These are phyloP conservation scores for Furnarius figulus DNA, from an alignment of 2,113 vertebrate species.

Conservation along the genomic window DNA sequence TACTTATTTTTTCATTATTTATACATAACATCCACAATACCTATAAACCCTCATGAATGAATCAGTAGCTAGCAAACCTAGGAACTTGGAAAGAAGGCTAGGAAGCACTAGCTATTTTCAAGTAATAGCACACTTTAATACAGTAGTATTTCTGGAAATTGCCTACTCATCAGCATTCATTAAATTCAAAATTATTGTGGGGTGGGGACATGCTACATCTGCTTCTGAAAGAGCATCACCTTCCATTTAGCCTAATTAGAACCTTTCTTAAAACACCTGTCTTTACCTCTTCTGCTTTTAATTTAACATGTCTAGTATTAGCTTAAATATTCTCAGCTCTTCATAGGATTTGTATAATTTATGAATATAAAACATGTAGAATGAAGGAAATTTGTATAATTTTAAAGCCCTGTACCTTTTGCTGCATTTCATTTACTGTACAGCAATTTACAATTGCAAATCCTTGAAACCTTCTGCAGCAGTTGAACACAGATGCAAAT, in stretches of 20 bases:
- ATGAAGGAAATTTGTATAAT: not conserved
- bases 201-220: not conserved
- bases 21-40: not conserved
- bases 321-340: not conserved
- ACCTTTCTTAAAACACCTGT: not conserved
- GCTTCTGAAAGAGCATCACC: not conserved
- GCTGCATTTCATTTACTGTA: not conserved
- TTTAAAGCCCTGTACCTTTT: not conserved
- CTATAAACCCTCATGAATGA: not conserved
- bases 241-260: not conserved
- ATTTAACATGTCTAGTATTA: not conserved
- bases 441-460: not conserved
- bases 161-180: not conserved
- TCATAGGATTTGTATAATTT: not conserved
- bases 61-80: not conserved
- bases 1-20: not conserved
- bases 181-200: not conserved
- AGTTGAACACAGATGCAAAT: not conserved
- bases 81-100: not conserved
- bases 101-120: not conserved
- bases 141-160: not conserved
- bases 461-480: not conserved
- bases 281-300: not conserved
- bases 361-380: not conserved
- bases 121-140: not conserved